phyloP scores from a whole-genome alignment of 2,113 vertebrate genomes.

The Maccullochella peelii region DNA sequence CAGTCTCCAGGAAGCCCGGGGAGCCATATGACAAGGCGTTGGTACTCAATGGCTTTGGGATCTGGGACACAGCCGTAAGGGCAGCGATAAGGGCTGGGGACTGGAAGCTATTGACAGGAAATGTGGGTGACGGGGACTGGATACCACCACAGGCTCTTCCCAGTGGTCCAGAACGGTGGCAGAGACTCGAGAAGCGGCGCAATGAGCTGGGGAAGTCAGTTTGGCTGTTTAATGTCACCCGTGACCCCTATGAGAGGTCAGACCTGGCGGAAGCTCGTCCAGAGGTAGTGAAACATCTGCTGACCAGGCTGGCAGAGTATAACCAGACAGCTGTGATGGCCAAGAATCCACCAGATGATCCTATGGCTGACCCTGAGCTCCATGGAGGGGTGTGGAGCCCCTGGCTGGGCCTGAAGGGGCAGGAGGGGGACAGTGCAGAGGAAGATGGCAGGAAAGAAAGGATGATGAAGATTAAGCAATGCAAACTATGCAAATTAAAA shows the following conservation, averaged over 20 bases:
- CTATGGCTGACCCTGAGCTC: slow-evolving; percentile 91
- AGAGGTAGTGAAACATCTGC: slow-evolving; percentile 88
- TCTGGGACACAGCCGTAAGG: slow-evolving; percentile 95
- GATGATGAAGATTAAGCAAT: slow-evolving; percentile 64
- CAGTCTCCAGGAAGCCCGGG: slow-evolving; percentile 90
- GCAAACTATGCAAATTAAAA: slow-evolving; percentile 81
- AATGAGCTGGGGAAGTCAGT: slow-evolving; percentile 88
- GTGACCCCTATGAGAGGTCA: slow-evolving; percentile 91
- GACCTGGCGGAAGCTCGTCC: slow-evolving; percentile 88
- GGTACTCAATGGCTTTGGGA: slow-evolving; percentile 89
- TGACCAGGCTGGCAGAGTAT: slow-evolving; percentile 88
- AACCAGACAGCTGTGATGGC: slow-evolving; percentile 90
- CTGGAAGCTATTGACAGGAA: slow-evolving; percentile 94
- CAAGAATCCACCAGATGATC: slow-evolving; percentile 91
- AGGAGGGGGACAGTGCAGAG: slow-evolving; percentile 15
- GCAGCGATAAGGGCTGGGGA: slow-evolving; percentile 90
- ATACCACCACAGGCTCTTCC: slow-evolving; percentile 89
- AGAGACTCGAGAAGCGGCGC: slow-evolving; percentile 87
- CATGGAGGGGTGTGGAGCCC: slow-evolving; percentile 93
- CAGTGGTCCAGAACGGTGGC: slow-evolving; percentile 85
- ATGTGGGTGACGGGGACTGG: slow-evolving; percentile 93
- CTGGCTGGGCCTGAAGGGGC: slow-evolving; percentile 87
- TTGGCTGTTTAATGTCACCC: slow-evolving; percentile 94
- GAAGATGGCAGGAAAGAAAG: slow-evolving; percentile 75
- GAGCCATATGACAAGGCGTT: slow-evolving; percentile 87